Percentiles rank a stretch among this genome's conserved stretches.
Evolutionary conservation across 2,797 vertebrate genomes (phyloP).

Genomic region (Tapera naevia): DNA sequence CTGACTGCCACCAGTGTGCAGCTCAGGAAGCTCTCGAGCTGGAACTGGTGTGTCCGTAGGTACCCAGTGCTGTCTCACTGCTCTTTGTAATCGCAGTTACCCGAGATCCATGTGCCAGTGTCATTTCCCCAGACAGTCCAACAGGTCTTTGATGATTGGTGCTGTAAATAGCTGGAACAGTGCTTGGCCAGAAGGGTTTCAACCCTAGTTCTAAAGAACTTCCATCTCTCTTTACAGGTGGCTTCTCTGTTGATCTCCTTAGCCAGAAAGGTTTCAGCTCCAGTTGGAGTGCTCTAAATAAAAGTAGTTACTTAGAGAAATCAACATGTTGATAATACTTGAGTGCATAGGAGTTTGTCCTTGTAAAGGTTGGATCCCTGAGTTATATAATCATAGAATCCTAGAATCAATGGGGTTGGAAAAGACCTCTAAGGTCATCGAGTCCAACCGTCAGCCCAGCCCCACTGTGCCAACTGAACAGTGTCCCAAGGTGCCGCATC

Average conservation of each 20-base stretch:
- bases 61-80: background rate
- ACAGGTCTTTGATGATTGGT: background rate
- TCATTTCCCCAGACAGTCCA: background rate
- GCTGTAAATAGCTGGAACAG: background rate
- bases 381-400: too few species aligned
- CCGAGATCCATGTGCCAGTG: background rate
- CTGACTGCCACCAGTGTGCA: background rate
- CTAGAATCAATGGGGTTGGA: too few species aligned
- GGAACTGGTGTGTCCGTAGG: background rate
- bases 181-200: background rate
- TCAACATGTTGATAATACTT: background rate
- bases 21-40: background rate
- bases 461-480: too few species aligned
- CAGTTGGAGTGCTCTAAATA: fast-evolving
- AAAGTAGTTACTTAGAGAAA: background rate
- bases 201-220: background rate
- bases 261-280: background rate
- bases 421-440: too few species aligned
- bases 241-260: background rate
- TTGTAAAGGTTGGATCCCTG: background rate
- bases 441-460: too few species aligned
- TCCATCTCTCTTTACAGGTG: background rate
- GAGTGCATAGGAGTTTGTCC: background rate
- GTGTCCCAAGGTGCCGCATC: too few species aligned
- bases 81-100: fast-evolving